These are phyloP conservation scores for Eulemur albifrons DNA, from an alignment of 2,797 vertebrate species.

Conservation along the genomic window DNA sequence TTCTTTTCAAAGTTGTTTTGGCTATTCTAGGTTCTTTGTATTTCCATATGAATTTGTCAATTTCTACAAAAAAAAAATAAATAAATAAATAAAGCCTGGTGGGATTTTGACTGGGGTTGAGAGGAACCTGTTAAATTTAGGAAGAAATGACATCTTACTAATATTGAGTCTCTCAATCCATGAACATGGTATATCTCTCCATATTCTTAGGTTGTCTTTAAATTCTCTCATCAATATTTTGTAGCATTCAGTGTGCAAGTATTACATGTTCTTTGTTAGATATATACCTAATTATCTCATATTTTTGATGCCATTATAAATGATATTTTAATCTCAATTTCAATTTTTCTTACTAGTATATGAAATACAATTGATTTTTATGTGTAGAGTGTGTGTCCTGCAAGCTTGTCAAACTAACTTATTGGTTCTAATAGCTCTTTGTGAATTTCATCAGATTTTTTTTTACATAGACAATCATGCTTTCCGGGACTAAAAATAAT, in stretches of 20 bases:
- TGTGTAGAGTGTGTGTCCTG: background rate
- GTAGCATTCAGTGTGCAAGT: background rate
- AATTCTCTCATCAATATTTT: background rate
- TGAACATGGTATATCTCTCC: background rate
- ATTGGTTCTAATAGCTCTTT: background rate
- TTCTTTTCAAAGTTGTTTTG: conserved; percentile 1
- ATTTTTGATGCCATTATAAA: background rate
- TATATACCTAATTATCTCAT: background rate
- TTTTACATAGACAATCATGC: background rate
- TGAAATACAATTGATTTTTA: background rate
- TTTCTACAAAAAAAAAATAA: background rate
- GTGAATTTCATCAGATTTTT: background rate
- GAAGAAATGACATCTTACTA: background rate
- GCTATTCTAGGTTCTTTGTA: background rate
- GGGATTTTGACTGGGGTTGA: background rate
- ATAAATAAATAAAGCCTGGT: too few relatives aligned
- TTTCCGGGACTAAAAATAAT: background rate
- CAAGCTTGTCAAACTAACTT: background rate
- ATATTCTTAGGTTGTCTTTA: background rate
- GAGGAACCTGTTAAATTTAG: background rate
- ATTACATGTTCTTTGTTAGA: background rate
- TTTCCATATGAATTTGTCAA: background rate
- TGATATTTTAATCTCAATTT: background rate
- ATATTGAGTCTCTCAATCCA: background rate
- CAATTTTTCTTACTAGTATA: background rate